Evolutionary conservation across 2,113 vertebrate species (phyloP), one percentile per base, ranked within the genome.

Genomic region (Oncorhynchus clarkii): DNA sequence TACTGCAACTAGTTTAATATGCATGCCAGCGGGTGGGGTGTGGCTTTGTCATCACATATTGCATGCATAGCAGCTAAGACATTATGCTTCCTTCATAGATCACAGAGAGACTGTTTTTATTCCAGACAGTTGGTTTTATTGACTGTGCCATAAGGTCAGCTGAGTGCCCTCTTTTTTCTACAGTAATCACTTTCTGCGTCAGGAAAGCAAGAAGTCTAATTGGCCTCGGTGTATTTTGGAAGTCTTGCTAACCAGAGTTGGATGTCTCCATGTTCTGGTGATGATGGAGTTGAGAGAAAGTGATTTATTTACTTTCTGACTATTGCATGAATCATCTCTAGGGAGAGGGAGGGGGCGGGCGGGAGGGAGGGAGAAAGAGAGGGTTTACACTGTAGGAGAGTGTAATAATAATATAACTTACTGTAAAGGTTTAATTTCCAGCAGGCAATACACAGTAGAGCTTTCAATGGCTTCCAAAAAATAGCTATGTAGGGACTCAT

Each of bases 1-100:
- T 82, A 22, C n/a, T 82, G 76, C 72, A 57, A 74, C 82, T 78
- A 29, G 66, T 87, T 79, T 76, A 82, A 89, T 88, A 90, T 90
- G 79, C 62, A 88, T 81, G 78, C 77, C 57, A 26, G 67, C 78
- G 77, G 78, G 76, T 59, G 27, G 65, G 79, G 77, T 82, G 75
- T 78, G 70, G 80, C 80, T 88, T 84, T 81, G 80, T 85, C 85
- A 77, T 75, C 80, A 81, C 79, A 31, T 5, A n/a, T 54, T 54
- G 68, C 78, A 49, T 3, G 1, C 79, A 71, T 59, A 54, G 60
- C 39, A 26, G 24, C 8, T 71, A 75, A 67, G 75, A 73, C 77
- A 54, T 73, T 14, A 67, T 49, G 57, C 49, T 76, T 75, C 34
- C 77, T 31, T 57, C 68, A 86, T 75, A 84, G 27, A 34, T 78